Evolutionary conservation across 2,888 invertebrate genomes (phyloP).

Genomic region (Caprella mutica): DNA sequence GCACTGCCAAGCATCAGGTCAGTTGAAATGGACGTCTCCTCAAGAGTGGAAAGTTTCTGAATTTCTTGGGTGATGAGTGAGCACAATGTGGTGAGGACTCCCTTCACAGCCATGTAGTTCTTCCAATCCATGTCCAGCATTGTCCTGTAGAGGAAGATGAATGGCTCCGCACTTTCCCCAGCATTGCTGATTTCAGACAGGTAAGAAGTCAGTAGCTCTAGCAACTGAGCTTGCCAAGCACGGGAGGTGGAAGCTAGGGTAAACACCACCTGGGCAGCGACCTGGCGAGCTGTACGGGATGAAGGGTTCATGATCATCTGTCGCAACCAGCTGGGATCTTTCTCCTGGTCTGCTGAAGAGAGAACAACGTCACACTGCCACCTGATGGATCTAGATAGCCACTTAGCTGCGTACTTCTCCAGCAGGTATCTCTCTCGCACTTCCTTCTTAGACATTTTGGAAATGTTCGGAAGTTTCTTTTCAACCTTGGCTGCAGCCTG

Average conservation of each 20-base stretch:
- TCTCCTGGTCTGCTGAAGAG: slow-evolving; percentile 9
- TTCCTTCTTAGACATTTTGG: slow-evolving; percentile 37
- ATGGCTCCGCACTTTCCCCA: slow-evolving; percentile 87
- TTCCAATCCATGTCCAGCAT: slow-evolving; percentile 74
- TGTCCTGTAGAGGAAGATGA: slow-evolving; percentile 70
- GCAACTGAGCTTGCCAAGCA: slow-evolving; percentile 46
- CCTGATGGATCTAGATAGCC: slow-evolving; percentile 46
- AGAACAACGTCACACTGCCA: slow-evolving; percentile 21
- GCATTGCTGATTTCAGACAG: slow-evolving; percentile 72
- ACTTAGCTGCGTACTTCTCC: slow-evolving; percentile 63
- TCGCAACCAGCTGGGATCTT: slow-evolving; percentile 74
- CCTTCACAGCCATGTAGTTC: slow-evolving; percentile 77
- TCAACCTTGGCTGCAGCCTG: slow-evolving; percentile 20
- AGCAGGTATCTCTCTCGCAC: slow-evolving; percentile 50
- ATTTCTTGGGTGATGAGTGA: slow-evolving; percentile 79
- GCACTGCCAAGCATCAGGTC: slow-evolving; percentile 91
- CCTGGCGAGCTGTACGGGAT: slow-evolving; percentile 74
- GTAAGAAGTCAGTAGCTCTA: slow-evolving; percentile 77
- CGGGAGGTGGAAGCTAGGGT: slow-evolving; percentile 40
- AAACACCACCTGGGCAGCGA: slow-evolving; percentile 78
- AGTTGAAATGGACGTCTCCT: slow-evolving; percentile 83
- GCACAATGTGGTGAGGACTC: slow-evolving; percentile 71
- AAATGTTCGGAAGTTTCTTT: slow-evolving; percentile 30
- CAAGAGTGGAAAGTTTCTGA: slow-evolving; percentile 71
- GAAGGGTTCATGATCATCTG: slow-evolving; percentile 86